Conservation (phyloP, 2,797 vertebrate genomes). For the Lateolabrax maculatus region DNA sequence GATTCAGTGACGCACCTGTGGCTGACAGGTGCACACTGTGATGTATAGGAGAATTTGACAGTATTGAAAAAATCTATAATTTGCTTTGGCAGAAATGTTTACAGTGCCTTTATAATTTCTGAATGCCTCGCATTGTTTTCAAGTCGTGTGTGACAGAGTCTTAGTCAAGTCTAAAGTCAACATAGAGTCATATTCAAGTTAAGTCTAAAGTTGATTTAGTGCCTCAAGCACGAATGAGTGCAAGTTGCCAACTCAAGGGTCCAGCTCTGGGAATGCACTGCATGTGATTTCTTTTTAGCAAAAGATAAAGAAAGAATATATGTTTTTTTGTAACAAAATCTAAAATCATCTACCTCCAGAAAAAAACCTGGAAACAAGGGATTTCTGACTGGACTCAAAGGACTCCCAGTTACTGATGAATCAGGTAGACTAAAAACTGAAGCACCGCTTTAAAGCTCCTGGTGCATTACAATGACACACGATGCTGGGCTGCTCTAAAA, state of each 20-base stretch:
- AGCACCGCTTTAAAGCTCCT: slow-evolving; percentile 67
- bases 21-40: slow-evolving; percentile 17
- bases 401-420: slow-evolving; percentile 69
- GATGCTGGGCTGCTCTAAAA: slow-evolving; percentile 62
- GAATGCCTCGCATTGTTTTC: background rate
- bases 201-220: slow-evolving; percentile 41
- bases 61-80: slow-evolving; percentile 3
- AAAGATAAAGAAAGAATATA: background rate
- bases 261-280: slow-evolving; percentile 20
- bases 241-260: slow-evolving; percentile 22
- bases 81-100: slow-evolving; percentile 23
- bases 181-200: slow-evolving; percentile 24
- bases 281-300: background rate
- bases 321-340: slow-evolving; percentile 33
- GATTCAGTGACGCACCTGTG: slow-evolving; percentile 28
- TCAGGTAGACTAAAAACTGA: slow-evolving; percentile 67
- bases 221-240: slow-evolving; percentile 26
- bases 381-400: slow-evolving; percentile 63
- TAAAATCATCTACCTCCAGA: slow-evolving; percentile 51
- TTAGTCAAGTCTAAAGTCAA: slow-evolving; percentile 22
- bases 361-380: slow-evolving; percentile 47
- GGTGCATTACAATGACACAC: slow-evolving; percentile 63
- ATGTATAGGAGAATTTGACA: slow-evolving; percentile 13
- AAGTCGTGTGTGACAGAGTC: background rate
- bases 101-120: slow-evolving; percentile 5